phyloP scores from a whole-genome alignment of 2,797 vertebrate species.

The Urocyon cinereoargenteus region DNA sequence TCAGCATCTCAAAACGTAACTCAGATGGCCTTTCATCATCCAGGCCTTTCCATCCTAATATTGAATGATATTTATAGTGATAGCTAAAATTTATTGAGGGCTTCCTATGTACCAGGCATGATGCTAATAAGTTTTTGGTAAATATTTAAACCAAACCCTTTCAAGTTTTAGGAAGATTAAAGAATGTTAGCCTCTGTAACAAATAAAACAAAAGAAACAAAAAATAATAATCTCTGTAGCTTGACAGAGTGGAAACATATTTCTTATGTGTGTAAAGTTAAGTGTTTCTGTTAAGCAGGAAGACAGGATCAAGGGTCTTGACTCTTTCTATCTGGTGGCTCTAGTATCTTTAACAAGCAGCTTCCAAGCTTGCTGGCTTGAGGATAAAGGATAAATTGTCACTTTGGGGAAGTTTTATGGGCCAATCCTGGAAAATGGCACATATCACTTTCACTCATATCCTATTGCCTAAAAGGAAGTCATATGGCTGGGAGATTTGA shows the following conservation, averaged over 20 bases:
- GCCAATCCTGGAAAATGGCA: not conserved
- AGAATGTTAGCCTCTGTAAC: not conserved
- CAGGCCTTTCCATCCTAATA: not conserved
- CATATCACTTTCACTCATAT: not conserved
- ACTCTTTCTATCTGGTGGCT: not conserved
- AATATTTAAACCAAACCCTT: conserved; percentile 56
- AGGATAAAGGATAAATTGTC: not conserved
- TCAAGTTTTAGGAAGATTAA: conserved; percentile 40
- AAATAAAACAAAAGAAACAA: conserved; percentile 38
- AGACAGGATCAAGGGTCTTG: not conserved
- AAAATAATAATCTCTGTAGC: not conserved
- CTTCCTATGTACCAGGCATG: not conserved
- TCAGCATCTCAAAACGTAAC: not conserved
- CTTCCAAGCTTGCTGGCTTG: not conserved
- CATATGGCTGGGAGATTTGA: not conserved
- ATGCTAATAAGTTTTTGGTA: conserved; percentile 14
- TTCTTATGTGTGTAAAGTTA: not conserved
- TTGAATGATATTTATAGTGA: conserved; percentile 50
- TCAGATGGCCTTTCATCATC: conserved; percentile 44
- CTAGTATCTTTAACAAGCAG: not conserved
- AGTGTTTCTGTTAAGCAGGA: not conserved
- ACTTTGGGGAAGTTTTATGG: not conserved
- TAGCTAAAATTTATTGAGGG: conserved; percentile 51
- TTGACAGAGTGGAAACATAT: not conserved
- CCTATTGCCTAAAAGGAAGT: not conserved